Conservation (phyloP, 2,797 vertebrate genomes). For the Acestrorhynchus altus region DNA sequence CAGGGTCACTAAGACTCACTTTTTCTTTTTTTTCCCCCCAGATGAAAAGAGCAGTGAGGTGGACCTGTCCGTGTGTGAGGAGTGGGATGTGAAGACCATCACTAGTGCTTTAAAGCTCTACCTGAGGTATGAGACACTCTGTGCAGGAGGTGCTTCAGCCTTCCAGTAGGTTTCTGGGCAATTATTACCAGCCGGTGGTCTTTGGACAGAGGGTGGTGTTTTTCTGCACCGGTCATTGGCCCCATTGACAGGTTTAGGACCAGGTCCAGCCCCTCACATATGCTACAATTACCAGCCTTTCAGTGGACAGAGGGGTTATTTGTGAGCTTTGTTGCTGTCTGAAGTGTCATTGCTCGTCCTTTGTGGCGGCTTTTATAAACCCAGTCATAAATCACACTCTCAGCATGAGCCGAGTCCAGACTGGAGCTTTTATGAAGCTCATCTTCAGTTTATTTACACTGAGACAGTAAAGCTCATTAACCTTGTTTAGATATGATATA, state of each 20-base stretch:
- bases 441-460: background rate
- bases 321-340: background rate
- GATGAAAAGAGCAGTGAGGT: constrained; percentile 90
- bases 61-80: constrained; percentile 85
- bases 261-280: background rate
- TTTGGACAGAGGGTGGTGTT: no score
- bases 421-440: background rate
- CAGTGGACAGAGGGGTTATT: background rate
- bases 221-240: background rate
- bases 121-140: constrained; percentile 81
- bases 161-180: background rate
- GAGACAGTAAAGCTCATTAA: background rate
- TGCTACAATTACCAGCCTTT: background rate
- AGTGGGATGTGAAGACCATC: constrained; percentile 97
- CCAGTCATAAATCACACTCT: background rate
- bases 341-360: background rate
- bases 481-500: background rate
- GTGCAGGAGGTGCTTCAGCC: background rate
- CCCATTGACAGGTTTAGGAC: background rate
- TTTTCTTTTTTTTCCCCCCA: constrained; percentile 58
- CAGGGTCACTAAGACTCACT: background rate
- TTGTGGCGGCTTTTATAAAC: background rate
- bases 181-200: background rate
- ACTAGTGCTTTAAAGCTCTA: constrained; percentile 95
- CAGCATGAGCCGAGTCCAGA: background rate